phyloP scores from a whole-genome alignment of 2,888 invertebrate genomes.

The Fissipunctia ypsillon region DNA sequence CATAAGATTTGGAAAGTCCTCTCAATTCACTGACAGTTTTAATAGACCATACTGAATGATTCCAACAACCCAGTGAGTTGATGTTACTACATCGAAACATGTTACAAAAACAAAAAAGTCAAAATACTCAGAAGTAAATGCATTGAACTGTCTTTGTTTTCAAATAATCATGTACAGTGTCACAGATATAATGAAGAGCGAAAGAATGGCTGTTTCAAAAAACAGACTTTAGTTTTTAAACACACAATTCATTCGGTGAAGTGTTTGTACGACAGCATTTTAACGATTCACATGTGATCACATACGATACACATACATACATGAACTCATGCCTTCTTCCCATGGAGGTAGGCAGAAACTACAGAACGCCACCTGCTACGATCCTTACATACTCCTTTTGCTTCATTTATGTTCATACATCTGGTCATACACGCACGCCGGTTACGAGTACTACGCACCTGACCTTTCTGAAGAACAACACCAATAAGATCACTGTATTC shows the following conservation, averaged over 20 bases:
- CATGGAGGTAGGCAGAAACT: not conserved
- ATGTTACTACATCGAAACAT: not conserved
- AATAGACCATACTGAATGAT: not conserved
- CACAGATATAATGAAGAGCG: not conserved
- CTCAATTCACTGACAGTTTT: not conserved
- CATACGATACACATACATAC: no score
- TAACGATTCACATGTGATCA: not conserved
- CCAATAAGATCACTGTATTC: no score
- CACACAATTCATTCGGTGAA: not conserved
- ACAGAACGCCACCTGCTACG: not conserved
- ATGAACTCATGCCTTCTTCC: not conserved
- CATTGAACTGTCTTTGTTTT: conserved; percentile 34
- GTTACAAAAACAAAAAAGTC: not conserved
- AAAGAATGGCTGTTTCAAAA: conserved; percentile 33
- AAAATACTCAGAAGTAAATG: conserved; percentile 20
- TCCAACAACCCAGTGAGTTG: not conserved
- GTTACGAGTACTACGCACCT: no score
- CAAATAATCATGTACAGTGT: not conserved
- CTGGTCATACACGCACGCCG: no score
- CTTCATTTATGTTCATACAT: not conserved
- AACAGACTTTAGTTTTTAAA: conserved; percentile 34
- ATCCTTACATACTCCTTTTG: not conserved
- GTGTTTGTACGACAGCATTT: not conserved
- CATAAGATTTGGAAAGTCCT: no score
- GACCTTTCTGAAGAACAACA: no score